Evolutionary conservation across 2,888 invertebrate species (phyloP).

Genomic region (Danaus chrysippus): DNA sequence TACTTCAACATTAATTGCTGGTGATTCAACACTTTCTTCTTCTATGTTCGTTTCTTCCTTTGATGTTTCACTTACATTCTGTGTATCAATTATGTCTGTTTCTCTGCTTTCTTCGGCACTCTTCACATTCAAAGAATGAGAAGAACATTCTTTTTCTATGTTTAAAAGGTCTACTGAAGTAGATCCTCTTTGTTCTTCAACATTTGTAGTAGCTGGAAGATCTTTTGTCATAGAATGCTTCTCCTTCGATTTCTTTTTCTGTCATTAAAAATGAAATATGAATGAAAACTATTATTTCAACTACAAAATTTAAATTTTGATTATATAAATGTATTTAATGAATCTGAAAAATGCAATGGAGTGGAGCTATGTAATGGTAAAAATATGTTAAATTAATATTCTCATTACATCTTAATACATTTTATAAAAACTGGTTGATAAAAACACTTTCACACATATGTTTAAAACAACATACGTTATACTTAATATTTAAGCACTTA

Average conservation of each 20-base stretch:
- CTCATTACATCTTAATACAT: too few relatives aligned
- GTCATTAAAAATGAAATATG: constrained; percentile 30
- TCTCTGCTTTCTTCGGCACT: neutral
- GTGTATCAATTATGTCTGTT: neutral
- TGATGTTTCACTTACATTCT: constrained; percentile 10
- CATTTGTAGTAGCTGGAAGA: constrained; percentile 6
- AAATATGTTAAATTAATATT: too few relatives aligned
- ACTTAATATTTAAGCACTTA: too few relatives aligned
- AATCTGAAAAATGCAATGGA: too few relatives aligned
- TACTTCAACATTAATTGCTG: constrained; percentile 5
- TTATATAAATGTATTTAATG: too few relatives aligned
- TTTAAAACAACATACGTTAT: too few relatives aligned
- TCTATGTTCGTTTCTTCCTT: constrained; percentile 13
- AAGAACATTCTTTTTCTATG: neutral
- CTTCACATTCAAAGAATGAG: neutral
- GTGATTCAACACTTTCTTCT: constrained; percentile 9
- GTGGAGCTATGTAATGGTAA: too few relatives aligned
- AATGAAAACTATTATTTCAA: too few relatives aligned
- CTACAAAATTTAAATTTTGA: too few relatives aligned
- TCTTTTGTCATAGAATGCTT: constrained; percentile 31
- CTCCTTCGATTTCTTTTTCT: constrained; percentile 64
- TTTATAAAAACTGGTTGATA: too few relatives aligned
- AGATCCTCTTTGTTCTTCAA: constrained; percentile 8
- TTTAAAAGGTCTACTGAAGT: neutral
- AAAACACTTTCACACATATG: too few relatives aligned